Percentiles rank a stretch among this genome's conserved stretches.
Conservation (phyloP, 2,113 vertebrate species). For the Columbina picui region DNA sequence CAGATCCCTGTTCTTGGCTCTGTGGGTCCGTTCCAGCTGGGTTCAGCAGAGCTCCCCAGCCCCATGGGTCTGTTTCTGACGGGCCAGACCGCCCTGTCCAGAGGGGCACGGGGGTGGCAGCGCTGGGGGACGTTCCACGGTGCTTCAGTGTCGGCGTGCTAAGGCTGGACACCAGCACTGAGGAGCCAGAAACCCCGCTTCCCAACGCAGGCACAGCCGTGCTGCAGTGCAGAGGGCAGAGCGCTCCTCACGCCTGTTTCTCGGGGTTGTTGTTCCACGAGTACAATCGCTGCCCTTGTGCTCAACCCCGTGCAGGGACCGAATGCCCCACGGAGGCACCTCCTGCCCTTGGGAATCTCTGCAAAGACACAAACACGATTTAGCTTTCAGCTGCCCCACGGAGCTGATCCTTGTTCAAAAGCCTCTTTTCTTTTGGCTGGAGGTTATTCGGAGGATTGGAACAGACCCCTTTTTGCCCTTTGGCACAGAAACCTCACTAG, state of each 20-base stretch:
- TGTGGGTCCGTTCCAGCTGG: not conserved
- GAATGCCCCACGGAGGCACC: not conserved
- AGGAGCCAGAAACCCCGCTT: not conserved
- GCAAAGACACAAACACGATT: slow-evolving; percentile 2
- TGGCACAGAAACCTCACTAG: not conserved
- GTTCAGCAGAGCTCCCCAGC: not conserved
- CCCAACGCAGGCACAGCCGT: not conserved
- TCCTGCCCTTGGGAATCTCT: not conserved
- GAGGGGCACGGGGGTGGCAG: not conserved
- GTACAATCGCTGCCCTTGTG: slow-evolving; percentile 36
- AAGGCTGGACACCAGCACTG: not conserved
- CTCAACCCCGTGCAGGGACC: rapidly evolving
- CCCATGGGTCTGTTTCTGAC: not conserved
- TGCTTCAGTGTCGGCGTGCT: not conserved
- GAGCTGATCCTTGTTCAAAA: not conserved
- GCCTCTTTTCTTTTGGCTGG: not conserved
- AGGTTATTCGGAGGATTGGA: not conserved
- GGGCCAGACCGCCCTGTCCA: not conserved
- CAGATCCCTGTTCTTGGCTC: not conserved
- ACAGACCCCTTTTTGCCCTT: not conserved
- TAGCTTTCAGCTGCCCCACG: not conserved
- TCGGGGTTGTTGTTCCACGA: not conserved
- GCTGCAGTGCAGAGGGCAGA: not conserved
- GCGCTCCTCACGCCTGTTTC: no score
- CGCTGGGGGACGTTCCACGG: not conserved